Base-by-base conservation (phyloP, 92 coral and sea anemone genomes). In the Porites cylindrica region DNA sequence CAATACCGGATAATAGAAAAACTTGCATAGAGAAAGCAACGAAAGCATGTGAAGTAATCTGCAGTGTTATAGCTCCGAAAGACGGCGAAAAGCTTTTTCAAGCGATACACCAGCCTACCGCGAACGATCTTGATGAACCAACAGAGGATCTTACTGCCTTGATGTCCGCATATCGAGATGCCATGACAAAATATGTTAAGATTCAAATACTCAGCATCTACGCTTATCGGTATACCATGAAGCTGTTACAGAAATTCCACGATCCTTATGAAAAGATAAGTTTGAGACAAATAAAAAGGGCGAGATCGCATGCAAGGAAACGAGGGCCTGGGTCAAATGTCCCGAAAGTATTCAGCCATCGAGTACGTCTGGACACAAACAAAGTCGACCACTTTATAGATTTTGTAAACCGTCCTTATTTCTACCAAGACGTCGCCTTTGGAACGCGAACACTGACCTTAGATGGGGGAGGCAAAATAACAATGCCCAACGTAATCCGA, bases 201-300 rank as follows among this genome's bases (percentile, higher is more conserved):
- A 54, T 54, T 54, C 59, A 54, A 12, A 54, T 54, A 8, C 59
- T 54, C 10, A 54, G 13, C 59, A 0, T 54, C 10, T 54, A 54
- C 13, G 59, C 13, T 54, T 54, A 54, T 12, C 13, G 59, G 10
- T 7, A 7, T 54, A 54, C 59, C 13, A 54, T 54, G 59, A 54
- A 54, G 13, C 10, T 54, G 13, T 54, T 54, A 54, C 0, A 54
- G 13, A 54, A 12, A 8, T 54, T 54, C 13, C 59, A 7, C 13
- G 13, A 54, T 3, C 59, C 13, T 8, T 54, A 54, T 54, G 13
- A 54, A 54, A 54, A 54, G 59, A 12, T 8, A 54, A 54, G 59
- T 12, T 54, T 54, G 59, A 84, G 92, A 89, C 77, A 89, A 76
- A 77, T 84, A 62, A 84, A 84, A 75, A 82, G 85, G 72, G 93